Percentiles rank a stretch among this genome's conserved stretches.
phyloP scores from a whole-genome alignment of 2,113 vertebrate species.

The Rhombomys opimus region DNA sequence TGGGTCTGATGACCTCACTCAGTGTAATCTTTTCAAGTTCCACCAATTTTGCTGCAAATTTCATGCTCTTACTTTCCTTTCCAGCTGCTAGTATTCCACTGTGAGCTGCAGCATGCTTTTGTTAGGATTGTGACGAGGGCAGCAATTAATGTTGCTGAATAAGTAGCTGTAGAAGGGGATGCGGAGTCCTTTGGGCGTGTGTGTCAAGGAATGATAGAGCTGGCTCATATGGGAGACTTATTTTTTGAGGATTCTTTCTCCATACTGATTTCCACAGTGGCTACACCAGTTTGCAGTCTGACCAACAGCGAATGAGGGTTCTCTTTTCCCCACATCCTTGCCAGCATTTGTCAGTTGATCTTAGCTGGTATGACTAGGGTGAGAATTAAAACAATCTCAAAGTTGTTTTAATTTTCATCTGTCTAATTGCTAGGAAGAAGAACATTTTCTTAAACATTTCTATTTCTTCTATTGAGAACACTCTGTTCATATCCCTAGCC shows the following conservation, averaged over 20 bases:
- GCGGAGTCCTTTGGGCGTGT: neutral
- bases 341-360: neutral
- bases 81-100: neutral
- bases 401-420: neutral
- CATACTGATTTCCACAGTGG: neutral
- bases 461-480: neutral
- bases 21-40: neutral
- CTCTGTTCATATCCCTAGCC: neutral
- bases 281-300: neutral
- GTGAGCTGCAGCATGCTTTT: neutral
- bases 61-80: neutral
- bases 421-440: neutral
- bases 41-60: neutral
- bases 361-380: neutral
- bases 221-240: neutral
- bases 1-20: neutral
- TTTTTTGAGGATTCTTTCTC: neutral
- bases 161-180: neutral
- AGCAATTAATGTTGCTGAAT: neutral
- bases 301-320: neutral
- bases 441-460: neutral
- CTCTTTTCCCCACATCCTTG: neutral
- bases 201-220: neutral
- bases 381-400: neutral
- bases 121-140: neutral